Percentiles rank a stretch among this genome's conserved stretches.
Conservation (phyloP, 2,888 invertebrate genomes). For the Diarsia rubi region DNA sequence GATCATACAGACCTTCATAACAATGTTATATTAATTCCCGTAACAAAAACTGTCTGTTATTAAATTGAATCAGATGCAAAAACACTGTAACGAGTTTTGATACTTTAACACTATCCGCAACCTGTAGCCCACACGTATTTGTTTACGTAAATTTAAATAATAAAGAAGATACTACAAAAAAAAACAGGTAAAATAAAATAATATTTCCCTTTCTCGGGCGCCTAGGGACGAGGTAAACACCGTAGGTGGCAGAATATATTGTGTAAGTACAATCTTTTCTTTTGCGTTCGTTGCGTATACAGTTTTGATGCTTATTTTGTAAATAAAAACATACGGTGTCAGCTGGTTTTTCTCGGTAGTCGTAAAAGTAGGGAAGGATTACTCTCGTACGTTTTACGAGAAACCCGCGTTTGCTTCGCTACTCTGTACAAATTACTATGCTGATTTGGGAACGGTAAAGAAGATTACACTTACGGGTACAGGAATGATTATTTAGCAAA, state of each 20-base stretch:
- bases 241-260: conserved; percentile 68
- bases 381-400: conserved; percentile 63
- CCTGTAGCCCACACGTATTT: conserved; percentile 22
- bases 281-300: conserved; percentile 37
- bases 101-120: conserved; percentile 26
- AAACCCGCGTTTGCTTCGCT: conserved; percentile 16
- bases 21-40: background rate
- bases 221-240: conserved; percentile 65
- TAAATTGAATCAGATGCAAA: background rate
- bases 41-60: background rate
- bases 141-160: conserved; percentile 65
- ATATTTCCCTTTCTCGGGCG: conserved; percentile 61
- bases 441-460: conserved; percentile 51
- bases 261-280: conserved; percentile 54
- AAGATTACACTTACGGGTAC: conserved; percentile 7
- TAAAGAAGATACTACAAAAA: conserved; percentile 62
- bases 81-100: background rate
- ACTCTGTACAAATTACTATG: conserved; percentile 56
- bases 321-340: conserved; percentile 64
- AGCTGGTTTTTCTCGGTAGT: conserved; percentile 58
- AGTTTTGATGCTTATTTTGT: conserved; percentile 62
- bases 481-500: background rate
- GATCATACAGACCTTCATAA: background rate
- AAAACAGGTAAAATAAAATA: conserved; percentile 65
- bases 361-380: conserved; percentile 65